Percentiles rank a stretch among this genome's conserved stretches.
phyloP scores from a whole-genome alignment of 2,888 invertebrate species.

The Pyrocoelia pectoralis region DNA sequence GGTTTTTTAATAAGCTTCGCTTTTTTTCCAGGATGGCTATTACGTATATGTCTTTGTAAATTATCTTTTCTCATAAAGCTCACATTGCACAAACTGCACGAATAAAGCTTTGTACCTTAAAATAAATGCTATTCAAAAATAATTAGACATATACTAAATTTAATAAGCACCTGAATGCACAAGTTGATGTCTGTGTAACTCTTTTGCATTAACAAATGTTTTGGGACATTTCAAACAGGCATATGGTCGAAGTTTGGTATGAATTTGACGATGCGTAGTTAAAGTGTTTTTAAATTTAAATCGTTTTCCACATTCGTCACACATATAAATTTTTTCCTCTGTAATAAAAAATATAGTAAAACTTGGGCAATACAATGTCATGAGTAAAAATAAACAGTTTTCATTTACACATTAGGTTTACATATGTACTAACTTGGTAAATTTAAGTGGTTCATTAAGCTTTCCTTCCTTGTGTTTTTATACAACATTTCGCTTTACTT shows the following conservation, averaged over 20 bases:
- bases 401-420: no score
- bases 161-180: slow-evolving; percentile 69
- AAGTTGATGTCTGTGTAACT: slow-evolving; percentile 73
- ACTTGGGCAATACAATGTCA: no score
- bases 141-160: not conserved
- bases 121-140: slow-evolving; percentile 42
- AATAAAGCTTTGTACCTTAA: slow-evolving; percentile 73
- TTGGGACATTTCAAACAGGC: slow-evolving; percentile 72
- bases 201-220: slow-evolving; percentile 72
- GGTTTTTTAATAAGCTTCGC: slow-evolving; percentile 49
- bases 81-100: slow-evolving; percentile 75
- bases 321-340: slow-evolving; percentile 66
- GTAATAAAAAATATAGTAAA: slow-evolving; percentile 45
- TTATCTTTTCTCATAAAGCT: slow-evolving; percentile 81
- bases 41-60: slow-evolving; percentile 76
- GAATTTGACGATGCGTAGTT: slow-evolving; percentile 65
- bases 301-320: slow-evolving; percentile 67
- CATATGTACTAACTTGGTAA: no score
- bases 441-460: no score
- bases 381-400: no score
- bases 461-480: no score
- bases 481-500: no score
- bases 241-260: slow-evolving; percentile 64
- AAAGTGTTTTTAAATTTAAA: slow-evolving; percentile 69
- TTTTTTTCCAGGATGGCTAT: slow-evolving; percentile 71